Base-by-base conservation (phyloP, 1,140 invertebrate genomes). In the Aporrectodea caliginosa region DNA sequence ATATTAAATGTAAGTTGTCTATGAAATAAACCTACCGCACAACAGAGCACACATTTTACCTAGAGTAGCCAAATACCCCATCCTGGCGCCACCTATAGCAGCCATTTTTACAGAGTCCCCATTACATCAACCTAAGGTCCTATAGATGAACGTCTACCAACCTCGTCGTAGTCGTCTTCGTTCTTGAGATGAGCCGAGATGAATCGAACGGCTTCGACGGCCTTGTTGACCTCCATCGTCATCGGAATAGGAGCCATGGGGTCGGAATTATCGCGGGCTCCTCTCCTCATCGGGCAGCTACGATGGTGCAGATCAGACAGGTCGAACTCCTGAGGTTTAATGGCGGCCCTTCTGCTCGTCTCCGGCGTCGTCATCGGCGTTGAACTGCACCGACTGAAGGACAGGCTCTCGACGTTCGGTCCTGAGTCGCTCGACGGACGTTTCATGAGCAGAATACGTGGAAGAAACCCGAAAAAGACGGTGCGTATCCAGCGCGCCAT, bases 401-500 rank as follows among this genome's bases (percentile, higher is more conserved):
- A 58, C 43, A 58, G 43, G 6, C 6, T 12, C 43, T 58, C 43
- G 43, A 22, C 43, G 6, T 6, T 22, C 12, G 16, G 75, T 14
- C 27, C 43, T 27, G 16, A n/a, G 70, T 72, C 70, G 31, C 12
- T 27, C 70, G 70, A 72, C 31, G 95, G 95, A 83, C 95, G 90
- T 84, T 94, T 93, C 95, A 98, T 97, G 81, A 96, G 90, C 78
- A 98, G 89, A 75, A 95, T 89, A 30, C 87, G 85, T 29, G 95
- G 95, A 82, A 98, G 88, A 85, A 95, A 95, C 86, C 96, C 94
- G n/a, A 98, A 91, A 89, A 98, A 98, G 43, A 97, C 92, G 75
- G 93, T 92, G 35, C 95, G 91, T 82, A 98, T 97, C 93, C 95
- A 95, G 83, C 94, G 92, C 2, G 96, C 96, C 96, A 98, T 98